Conservation (phyloP, 2,888 invertebrate genomes). For the Baronia brevicornis region DNA sequence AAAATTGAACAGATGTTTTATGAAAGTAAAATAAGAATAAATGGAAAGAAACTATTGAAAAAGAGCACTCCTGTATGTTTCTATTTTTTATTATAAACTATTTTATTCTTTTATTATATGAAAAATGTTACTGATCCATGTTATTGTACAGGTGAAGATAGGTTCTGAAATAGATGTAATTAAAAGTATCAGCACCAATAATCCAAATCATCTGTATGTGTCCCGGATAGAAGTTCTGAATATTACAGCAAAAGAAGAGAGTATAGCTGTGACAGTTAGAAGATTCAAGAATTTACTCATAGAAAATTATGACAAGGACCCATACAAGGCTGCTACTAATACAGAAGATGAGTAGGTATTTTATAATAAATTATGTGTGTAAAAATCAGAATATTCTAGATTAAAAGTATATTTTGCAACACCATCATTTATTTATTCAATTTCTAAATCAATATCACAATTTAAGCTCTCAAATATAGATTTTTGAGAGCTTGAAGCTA, state of each 20-base stretch:
- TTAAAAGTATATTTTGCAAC: conserved; percentile 6
- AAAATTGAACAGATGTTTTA: conserved; percentile 88
- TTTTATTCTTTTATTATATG: conserved; percentile 1
- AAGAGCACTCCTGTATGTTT: conserved; percentile 81
- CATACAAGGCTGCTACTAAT: conserved; percentile 47
- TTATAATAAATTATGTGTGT: conserved; percentile 15
- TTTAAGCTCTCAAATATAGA: conserved; percentile 70
- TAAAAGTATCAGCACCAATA: conserved; percentile 78
- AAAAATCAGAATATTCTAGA: conserved; percentile 12
- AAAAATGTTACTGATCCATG: no score
- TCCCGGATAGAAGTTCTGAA: conserved; percentile 80
- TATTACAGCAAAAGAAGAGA: conserved; percentile 71
- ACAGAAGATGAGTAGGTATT: conserved; percentile 23
- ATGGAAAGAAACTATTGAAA: conserved; percentile 84
- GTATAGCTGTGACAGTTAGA: conserved; percentile 76
- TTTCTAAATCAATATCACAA: conserved; percentile 70
- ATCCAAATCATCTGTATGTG: conserved; percentile 81
- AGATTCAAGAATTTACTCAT: conserved; percentile 82
- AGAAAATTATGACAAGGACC: conserved; percentile 80
- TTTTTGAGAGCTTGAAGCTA: conserved; percentile 46
- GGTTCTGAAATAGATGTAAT: conserved; percentile 89
- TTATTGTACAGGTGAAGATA: conserved; percentile 71
- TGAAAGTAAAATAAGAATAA: conserved; percentile 85
- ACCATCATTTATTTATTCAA: conserved; percentile 28
- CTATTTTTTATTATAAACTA: conserved; percentile 9